phyloP scores from a whole-genome alignment of 1,140 invertebrate genomes.

The Matsumurasca onukii region DNA sequence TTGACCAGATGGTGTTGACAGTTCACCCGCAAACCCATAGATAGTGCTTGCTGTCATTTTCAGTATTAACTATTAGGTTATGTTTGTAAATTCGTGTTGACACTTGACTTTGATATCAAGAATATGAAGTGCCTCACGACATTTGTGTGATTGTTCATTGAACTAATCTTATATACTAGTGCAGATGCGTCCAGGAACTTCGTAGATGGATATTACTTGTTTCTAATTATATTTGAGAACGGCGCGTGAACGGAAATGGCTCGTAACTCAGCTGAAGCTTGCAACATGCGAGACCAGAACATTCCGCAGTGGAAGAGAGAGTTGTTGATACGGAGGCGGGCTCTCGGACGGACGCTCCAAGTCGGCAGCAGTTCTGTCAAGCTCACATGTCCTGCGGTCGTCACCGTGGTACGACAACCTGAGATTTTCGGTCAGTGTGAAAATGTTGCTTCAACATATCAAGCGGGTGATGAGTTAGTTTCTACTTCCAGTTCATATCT shows the following conservation, averaged over 20 bases:
- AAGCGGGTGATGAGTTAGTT: conserved; percentile 8
- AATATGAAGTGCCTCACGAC: too few species aligned
- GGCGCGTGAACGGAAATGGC: conserved; percentile 8
- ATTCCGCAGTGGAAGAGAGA: conserved; percentile 74
- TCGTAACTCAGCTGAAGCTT: conserved; percentile 29
- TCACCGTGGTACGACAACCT: conserved; percentile 21
- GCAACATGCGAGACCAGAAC: conserved; percentile 42
- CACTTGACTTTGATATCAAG: too few species aligned
- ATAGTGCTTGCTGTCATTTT: conserved; percentile 17
- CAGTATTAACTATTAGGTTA: background rate
- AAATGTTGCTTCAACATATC: conserved; percentile 32
- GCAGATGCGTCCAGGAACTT: background rate
- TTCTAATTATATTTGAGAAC: background rate
- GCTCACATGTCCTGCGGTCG: conserved; percentile 27
- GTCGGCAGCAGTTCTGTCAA: conserved; percentile 27
- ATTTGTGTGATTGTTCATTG: background rate
- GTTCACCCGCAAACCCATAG: background rate
- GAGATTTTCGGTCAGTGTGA: conserved; percentile 35
- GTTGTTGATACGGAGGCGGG: conserved; percentile 63
- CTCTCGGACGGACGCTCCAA: conserved; percentile 44
- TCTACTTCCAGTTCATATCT: conserved; percentile 37
- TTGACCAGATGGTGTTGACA: conserved; percentile 12
- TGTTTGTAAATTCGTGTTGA: too few species aligned
- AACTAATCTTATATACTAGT: background rate
- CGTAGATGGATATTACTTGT: background rate